A percentile compares a stretch with the other conserved stretches of the same genome.
These are phyloP conservation scores for Mus spicilegus DNA, from an alignment of 2,113 vertebrate species.

Conservation along the genomic window DNA sequence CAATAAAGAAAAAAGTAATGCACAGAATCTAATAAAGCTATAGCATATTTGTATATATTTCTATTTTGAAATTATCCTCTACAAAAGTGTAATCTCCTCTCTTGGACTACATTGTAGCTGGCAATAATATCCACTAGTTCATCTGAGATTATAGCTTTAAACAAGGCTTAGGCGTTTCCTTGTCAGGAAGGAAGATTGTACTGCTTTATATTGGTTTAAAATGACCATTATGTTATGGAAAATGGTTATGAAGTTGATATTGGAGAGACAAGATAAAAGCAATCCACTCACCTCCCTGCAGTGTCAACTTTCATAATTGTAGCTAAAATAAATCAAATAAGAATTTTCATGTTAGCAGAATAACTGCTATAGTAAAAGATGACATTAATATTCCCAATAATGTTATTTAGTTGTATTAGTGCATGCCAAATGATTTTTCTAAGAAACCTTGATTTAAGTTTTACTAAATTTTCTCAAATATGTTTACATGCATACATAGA, in stretches of 20 bases:
- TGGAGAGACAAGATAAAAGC: background rate
- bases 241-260: background rate
- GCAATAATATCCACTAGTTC: background rate
- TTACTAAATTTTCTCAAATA: background rate
- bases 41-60: background rate
- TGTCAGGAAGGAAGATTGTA: background rate
- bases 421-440: background rate
- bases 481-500: background rate
- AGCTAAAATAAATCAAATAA: background rate
- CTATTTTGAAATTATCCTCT: background rate
- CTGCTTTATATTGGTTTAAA: background rate
- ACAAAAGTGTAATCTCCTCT: background rate
- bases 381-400: background rate
- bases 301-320: background rate
- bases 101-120: background rate
- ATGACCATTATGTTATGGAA: background rate
- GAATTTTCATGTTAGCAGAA: background rate
- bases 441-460: background rate
- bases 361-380: background rate
- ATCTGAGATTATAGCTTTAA: background rate
- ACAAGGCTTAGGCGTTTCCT: background rate
- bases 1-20: too few relatives aligned
- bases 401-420: background rate
- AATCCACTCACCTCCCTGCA: background rate
- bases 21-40: background rate